Evolutionary conservation across 2,888 invertebrate species (phyloP), one percentile per base, ranked within the genome.

Genomic region (Caenorhabditis sinica): DNA sequence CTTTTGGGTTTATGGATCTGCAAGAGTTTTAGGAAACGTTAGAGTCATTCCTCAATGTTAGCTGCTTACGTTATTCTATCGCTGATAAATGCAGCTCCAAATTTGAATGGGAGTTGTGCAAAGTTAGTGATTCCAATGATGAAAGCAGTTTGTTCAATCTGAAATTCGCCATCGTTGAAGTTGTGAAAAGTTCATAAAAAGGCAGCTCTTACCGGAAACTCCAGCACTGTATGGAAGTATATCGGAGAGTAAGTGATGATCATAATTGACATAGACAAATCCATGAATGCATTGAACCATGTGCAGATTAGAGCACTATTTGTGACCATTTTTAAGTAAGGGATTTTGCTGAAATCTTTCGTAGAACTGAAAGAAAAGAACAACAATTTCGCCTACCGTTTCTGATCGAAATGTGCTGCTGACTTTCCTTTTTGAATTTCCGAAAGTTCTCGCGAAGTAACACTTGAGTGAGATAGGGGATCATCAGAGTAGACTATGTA

Each of bases 271-370:
- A 79, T 74, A 1, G 84, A 79, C 6, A 84, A 40, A 49, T 84
- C 84, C 76, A 81, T 72, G 25, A 84, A 84, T 6, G 84, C 75
- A 51, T 84, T 84, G 51, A 81, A 76, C 84, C 84, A 84, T 23
- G 72, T 72, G 30, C 84, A 84, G 0, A 81, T n/a, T n/a, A 84
- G 11, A 6, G 81, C 75, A 5, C 40, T 53, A 40, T 83, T 83
- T 2, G 69, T 83, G 1, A 79, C 13, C 69, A 83, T 65, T 49
- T 30, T 63, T 40, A 60, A 23, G 53, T 79, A 79, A 1, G 77
- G 77, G 15, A 79, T 79, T 51, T 79, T 63, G 53, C 77, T 79
- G 58, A 25, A 69, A 77, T 1, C 6, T 11, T n/a, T 13, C 5
- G 33, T 8, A 15, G 43, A 36, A 36, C 33, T 58, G n/a, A 43